phyloP scores from a whole-genome alignment of 2,113 vertebrate species.

The Anseranas semipalmata region DNA sequence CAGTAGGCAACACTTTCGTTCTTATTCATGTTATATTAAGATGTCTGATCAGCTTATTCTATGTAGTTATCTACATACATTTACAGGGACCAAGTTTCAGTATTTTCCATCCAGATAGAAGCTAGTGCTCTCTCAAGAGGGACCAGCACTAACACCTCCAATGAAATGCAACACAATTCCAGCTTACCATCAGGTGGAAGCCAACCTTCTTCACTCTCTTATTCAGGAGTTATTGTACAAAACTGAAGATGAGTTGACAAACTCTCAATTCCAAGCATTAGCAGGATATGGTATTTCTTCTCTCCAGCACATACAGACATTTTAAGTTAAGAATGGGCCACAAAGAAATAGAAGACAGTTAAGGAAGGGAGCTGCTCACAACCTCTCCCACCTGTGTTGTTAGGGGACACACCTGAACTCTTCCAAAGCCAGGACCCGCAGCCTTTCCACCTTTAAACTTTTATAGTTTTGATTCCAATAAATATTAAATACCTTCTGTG shows the following conservation, averaged over 20 bases:
- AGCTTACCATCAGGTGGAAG: not conserved
- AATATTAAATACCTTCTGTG: not conserved
- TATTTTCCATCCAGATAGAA: not conserved
- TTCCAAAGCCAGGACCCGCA: not conserved
- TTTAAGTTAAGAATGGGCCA: not conserved
- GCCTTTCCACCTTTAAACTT: not conserved
- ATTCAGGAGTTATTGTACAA: not conserved
- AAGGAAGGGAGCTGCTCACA: not conserved
- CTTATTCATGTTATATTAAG: not conserved
- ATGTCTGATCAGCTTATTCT: not conserved
- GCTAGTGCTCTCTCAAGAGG: not conserved
- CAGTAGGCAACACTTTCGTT: not conserved
- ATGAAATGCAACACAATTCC: not conserved
- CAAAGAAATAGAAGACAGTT: not conserved
- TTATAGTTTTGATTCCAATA: not conserved
- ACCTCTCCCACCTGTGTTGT: not conserved
- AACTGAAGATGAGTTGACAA: not conserved
- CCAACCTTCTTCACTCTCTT: not conserved
- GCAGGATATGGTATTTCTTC: not conserved
- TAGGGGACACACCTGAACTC: not conserved
- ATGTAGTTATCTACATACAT: not conserved
- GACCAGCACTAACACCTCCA: not conserved
- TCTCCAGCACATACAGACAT: not conserved
- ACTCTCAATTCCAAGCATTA: not conserved
- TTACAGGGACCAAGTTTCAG: not conserved